A percentile compares a stretch with the other conserved stretches of the same genome.
Conservation (phyloP, 2,888 invertebrate genomes). For the Synergus itoensis region DNA sequence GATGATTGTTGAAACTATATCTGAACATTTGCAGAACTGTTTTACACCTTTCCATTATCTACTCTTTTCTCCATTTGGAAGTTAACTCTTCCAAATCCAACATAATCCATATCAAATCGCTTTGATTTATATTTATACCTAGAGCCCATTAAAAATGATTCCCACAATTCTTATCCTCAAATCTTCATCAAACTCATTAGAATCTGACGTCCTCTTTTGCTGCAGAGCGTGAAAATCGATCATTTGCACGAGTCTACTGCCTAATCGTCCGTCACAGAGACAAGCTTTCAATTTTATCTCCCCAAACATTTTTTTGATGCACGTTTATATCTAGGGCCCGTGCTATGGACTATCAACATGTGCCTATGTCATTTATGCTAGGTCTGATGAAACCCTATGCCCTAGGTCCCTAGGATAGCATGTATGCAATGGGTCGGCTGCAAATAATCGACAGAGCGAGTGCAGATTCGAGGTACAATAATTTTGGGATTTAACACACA, state of each 20-base stretch:
- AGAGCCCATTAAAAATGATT: background rate
- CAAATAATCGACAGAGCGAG: constrained; percentile 53
- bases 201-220: background rate
- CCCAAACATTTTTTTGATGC: background rate
- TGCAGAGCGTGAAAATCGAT: constrained; percentile 26
- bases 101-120: no score
- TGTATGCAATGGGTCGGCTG: background rate
- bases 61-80: no score
- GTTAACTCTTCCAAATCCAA: no score
- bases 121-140: no score
- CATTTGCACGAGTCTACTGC: constrained; percentile 3
- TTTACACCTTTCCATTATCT: no score
- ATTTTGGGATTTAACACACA: constrained; percentile 62
- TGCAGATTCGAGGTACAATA: constrained; percentile 49
- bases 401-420: background rate
- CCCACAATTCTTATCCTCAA: constrained; percentile 1
- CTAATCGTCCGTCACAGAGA: background rate
- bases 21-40: no score
- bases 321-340: background rate
- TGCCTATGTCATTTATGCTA: no score
- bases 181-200: constrained; percentile 12
- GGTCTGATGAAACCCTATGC: background rate
- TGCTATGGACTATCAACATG: background rate
- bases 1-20: no score
- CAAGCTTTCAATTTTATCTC: background rate